Base-by-base conservation (phyloP, 2,113 vertebrate species). In the Nanger granti region DNA sequence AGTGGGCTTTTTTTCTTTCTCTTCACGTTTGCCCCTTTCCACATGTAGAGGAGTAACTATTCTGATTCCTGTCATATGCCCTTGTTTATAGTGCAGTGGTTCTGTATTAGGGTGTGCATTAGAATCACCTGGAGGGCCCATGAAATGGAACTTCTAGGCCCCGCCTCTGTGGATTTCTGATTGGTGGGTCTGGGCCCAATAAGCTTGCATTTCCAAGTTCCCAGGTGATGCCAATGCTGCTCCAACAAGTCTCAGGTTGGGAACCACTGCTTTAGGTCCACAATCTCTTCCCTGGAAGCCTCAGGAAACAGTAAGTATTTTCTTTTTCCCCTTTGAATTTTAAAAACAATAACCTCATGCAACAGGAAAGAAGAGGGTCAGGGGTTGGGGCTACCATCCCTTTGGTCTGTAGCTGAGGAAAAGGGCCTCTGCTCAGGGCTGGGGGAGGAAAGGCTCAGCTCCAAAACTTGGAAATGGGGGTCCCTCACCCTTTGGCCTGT, bases 401-500 rank as follows among this genome's bases (percentile, higher is more conserved):
- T 54, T 86, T 62, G 66, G n/a, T 62, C 54, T 87, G n/a, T 55
- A 47, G 4, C 17, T 80, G 57, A 41, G 60, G 17, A 20, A 20
- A 11, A 17, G 1, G 86, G 60, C 83, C 31, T 88, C 41, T 1
- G 1, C 9, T 34, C 59, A n/a, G 24, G 28, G 57, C 66, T 95
- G 62, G 85, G 57, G 49, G n/a, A 73, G n/a, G 22, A 76, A 76
- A 26, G 22, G 57, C 76, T 91, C 62, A 3, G 57, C 59, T 62
- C 64, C 76, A 82, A 94, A 79, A 3, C 91, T 96, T 52, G 95
- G 96, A 34, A 90, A 64, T 1, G 54, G 47, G 44, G 96, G 91
- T 18, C 80, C 87, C 84, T 93, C 93, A 7, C 92, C 26, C 52
- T 89, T 97, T 91, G 93, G 97, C 90, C 97, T 96, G 29, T 97